phyloP scores from a whole-genome alignment of 2,113 vertebrate genomes.

The Chaenogobius annularis region DNA sequence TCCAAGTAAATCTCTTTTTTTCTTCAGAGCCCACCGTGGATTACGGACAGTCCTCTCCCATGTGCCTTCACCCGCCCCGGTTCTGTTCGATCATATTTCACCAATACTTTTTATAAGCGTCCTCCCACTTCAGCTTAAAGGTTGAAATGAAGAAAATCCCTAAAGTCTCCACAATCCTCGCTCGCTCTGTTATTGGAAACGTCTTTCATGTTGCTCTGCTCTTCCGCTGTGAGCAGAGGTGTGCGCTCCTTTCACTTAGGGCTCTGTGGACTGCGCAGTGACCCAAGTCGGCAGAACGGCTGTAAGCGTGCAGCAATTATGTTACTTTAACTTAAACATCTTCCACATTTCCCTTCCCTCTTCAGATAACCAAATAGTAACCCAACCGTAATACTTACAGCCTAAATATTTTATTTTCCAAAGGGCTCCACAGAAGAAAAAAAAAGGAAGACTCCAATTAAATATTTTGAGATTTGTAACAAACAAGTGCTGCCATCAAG shows the following conservation, averaged over 20 bases:
- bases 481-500: conserved; percentile 48
- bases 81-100: conserved; percentile 78
- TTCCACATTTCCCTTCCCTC: not conserved
- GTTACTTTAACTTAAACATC: not conserved
- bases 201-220: conserved; percentile 55
- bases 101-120: conserved; percentile 69
- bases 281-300: conserved; percentile 11
- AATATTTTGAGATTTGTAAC: not conserved
- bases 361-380: not conserved
- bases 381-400: not conserved
- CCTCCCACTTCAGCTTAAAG: conserved; percentile 68
- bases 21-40: conserved; percentile 51
- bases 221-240: conserved; percentile 24
- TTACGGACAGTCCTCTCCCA: conserved; percentile 67
- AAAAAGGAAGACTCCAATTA: not conserved
- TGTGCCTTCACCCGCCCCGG: conserved; percentile 75
- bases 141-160: conserved; percentile 35
- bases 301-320: not conserved
- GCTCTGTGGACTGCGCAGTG: conserved; percentile 29
- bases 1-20: conserved; percentile 38
- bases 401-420: not conserved
- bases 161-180: conserved; percentile 18
- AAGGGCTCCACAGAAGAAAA: not conserved
- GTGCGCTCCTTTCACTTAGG: conserved; percentile 47
- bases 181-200: conserved; percentile 13